Conservation (phyloP, 2,113 vertebrate genomes). For the Chroicocephalus ridibundus region DNA sequence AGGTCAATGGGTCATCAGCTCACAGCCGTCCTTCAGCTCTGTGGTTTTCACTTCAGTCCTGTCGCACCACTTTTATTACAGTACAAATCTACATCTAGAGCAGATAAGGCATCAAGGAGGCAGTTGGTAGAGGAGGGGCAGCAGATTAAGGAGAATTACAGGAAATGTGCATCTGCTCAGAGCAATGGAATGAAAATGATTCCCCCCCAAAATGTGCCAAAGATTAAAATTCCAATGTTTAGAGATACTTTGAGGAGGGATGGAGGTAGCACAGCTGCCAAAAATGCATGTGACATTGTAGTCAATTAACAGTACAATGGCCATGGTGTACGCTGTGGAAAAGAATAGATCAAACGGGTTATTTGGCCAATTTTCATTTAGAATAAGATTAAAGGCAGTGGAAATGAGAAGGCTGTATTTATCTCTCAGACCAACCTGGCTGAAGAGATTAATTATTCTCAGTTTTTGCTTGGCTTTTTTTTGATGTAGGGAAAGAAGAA, state of each 20-base stretch:
- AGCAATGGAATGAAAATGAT: background rate
- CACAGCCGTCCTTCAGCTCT: background rate
- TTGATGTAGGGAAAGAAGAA: background rate
- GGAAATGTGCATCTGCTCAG: background rate
- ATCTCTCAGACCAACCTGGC: background rate
- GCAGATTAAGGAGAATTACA: background rate
- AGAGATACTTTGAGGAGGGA: background rate
- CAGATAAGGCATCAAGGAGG: background rate
- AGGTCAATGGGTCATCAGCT: background rate
- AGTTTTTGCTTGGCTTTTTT: background rate
- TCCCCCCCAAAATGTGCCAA: background rate
- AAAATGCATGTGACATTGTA: background rate
- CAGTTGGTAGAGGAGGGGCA: background rate
- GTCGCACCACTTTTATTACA: background rate
- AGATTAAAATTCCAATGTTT: background rate
- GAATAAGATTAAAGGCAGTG: background rate
- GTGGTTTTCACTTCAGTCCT: background rate
- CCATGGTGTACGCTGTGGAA: background rate
- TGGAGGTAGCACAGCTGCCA: background rate
- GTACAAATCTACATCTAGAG: background rate
- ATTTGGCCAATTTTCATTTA: background rate
- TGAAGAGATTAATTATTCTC: background rate
- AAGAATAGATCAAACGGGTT: background rate
- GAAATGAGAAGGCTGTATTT: background rate
- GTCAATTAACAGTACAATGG: background rate